phyloP scores from a whole-genome alignment of 2,888 invertebrate genomes.

The Pyrgus malvae region DNA sequence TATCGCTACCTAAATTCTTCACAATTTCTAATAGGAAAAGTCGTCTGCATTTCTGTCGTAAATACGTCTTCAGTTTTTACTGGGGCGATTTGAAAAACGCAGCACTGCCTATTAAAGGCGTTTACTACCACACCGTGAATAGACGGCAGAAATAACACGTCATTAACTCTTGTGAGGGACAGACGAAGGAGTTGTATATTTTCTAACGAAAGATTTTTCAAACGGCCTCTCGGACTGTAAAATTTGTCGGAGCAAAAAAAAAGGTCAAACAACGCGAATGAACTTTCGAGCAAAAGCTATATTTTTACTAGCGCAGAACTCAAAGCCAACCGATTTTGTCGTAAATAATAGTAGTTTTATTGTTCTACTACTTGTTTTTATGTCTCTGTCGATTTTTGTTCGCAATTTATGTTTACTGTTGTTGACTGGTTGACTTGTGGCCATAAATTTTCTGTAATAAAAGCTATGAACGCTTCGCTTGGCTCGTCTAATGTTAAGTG shows the following conservation, averaged over 20 bases:
- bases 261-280: background rate
- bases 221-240: slow-evolving; percentile 28
- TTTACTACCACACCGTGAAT: slow-evolving; percentile 51
- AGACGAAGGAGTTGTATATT: slow-evolving; percentile 52
- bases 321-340: slow-evolving; percentile 30
- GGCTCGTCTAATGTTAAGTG: slow-evolving; percentile 22
- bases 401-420: slow-evolving; percentile 26
- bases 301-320: background rate
- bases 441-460: slow-evolving; percentile 24
- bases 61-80: slow-evolving; percentile 49
- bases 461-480: slow-evolving; percentile 21
- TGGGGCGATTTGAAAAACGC: slow-evolving; percentile 43
- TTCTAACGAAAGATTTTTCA: slow-evolving; percentile 42
- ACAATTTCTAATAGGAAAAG: no score
- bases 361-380: slow-evolving; percentile 11
- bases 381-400: slow-evolving; percentile 22
- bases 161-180: slow-evolving; percentile 47
- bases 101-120: slow-evolving; percentile 45
- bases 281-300: slow-evolving; percentile 1
- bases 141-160: slow-evolving; percentile 46
- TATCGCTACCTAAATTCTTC: slow-evolving; percentile 28
- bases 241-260: slow-evolving; percentile 33
- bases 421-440: slow-evolving; percentile 23
- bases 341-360: slow-evolving; percentile 19
- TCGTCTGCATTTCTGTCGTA: slow-evolving; percentile 36